Evolutionary conservation across 37 sponge, comb jelly and placozoan species (phyloP).

Genomic region (Spongilla lacustris): DNA sequence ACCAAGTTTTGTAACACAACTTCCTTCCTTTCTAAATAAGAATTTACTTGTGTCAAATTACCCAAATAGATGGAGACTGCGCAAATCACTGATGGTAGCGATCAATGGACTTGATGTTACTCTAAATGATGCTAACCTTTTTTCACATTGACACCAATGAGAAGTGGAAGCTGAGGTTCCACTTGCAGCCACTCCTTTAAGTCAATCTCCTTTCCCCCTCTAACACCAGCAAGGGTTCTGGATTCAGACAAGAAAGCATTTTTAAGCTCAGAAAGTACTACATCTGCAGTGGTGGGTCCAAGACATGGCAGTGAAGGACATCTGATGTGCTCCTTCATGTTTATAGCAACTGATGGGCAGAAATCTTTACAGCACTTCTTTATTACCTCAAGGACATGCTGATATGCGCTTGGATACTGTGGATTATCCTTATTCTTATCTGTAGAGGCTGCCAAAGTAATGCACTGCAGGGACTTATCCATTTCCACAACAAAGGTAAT

Average conservation of each 20-base stretch:
- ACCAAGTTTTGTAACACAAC: too few relatives aligned
- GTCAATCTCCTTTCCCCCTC: not conserved
- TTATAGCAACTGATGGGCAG: not conserved
- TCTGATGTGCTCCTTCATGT: not conserved
- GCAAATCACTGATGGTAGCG: too few relatives aligned
- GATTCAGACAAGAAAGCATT: not conserved
- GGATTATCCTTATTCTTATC: not conserved
- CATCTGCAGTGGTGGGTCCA: not conserved
- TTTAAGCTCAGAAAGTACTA: not conserved
- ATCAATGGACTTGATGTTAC: too few relatives aligned
- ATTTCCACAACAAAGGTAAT: constrained; percentile 23
- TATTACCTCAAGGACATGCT: not conserved
- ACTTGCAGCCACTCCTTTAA: not conserved
- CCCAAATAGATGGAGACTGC: too few relatives aligned
- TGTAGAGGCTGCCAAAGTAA: not conserved
- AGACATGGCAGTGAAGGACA: not conserved
- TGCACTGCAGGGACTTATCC: not conserved
- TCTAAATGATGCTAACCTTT: not conserved
- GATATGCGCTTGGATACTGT: not conserved
- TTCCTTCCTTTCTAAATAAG: too few relatives aligned
- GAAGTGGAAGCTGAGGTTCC: not conserved
- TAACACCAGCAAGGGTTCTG: not conserved
- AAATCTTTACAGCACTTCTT: not conserved
- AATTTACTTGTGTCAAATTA: too few relatives aligned
- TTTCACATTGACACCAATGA: not conserved